Base-by-base conservation (phyloP, 35 echinoderm and acorn worm genomes). In the Ptychodera flava region DNA sequence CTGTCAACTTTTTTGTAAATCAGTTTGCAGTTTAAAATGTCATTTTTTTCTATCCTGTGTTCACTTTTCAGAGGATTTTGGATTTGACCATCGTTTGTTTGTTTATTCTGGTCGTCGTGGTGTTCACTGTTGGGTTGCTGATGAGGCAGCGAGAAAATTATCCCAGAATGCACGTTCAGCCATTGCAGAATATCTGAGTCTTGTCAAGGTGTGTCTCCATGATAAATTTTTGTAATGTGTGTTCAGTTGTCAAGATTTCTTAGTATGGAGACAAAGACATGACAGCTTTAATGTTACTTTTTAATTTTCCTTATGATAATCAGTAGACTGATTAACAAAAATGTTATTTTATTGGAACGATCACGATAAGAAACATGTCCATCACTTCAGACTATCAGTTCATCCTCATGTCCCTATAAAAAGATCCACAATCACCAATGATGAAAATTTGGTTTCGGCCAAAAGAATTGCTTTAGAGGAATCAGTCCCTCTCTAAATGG, bases 51-150 rank as follows among this genome's bases (percentile, higher is more conserved):
- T n/a, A n/a, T n/a, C n/a, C n/a, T n/a, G n/a, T 64, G 6, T 64
- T 64, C 45, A 6, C 76, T 77, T 76, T 80, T 29, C 84, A 97
- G 95, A 97, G 33, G 95, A 97, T 78, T 97, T 97, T 94, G 95
- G 95, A 29, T 97, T 97, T 85, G 92, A 97, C 10, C 95, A 97
- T 78, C 87, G 87, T 36, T 80, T 97, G 36, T 97, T 92, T 92
- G 95, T 97, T 0, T 97, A 97, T 35, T 97, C 95, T n/a, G 95
- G 95, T 80, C 89, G 95, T 33, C 89, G 95, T 82, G 95, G 95
- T 79, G 95, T 97, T 53, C 95, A 97, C 94, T 97, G 95, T 37
- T 97, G 95, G 95, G 90, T 97, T 6, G 93, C 87, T 53, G 95
- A 97, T 79, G 90, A 94, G 52, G 84, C 95, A 0, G 95, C 95